phyloP scores from a whole-genome alignment of 1,140 invertebrate genomes.

The Thaumatotibia leucotreta region DNA sequence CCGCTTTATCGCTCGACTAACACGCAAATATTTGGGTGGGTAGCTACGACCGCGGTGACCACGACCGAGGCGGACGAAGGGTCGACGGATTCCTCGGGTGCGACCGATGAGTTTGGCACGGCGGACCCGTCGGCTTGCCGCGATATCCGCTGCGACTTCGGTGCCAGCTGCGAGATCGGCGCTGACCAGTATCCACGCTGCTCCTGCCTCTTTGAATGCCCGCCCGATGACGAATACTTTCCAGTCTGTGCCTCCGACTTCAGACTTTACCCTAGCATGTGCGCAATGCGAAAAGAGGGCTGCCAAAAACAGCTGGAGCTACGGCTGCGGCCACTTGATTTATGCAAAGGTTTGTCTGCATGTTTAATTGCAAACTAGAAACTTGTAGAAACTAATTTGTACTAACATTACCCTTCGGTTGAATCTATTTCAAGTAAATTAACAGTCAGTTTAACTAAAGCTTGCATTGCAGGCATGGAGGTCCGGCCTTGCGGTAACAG shows the following conservation, averaged over 20 bases:
- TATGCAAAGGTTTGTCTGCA: constrained; percentile 85
- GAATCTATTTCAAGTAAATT: constrained; percentile 13
- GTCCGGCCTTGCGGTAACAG: constrained; percentile 92
- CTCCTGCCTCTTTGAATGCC: constrained; percentile 86
- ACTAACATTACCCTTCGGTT: neutral
- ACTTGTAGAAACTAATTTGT: constrained; percentile 7
- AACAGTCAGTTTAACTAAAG: constrained; percentile 19
- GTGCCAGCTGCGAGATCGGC: constrained; percentile 88
- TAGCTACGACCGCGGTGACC: constrained; percentile 69
- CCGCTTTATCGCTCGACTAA: constrained; percentile 70
- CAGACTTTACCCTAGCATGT: constrained; percentile 87
- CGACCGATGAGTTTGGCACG: constrained; percentile 54
- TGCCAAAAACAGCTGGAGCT: constrained; percentile 91
- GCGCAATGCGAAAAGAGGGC: constrained; percentile 90
- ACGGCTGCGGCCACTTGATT: constrained; percentile 84
- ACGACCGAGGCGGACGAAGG: constrained; percentile 59
- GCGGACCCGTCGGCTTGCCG: constrained; percentile 82
- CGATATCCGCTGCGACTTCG: constrained; percentile 89
- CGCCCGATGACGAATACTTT: constrained; percentile 77
- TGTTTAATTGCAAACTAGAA: constrained; percentile 20
- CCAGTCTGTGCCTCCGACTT: constrained; percentile 91
- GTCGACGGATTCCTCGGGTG: constrained; percentile 52
- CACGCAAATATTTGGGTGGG: constrained; percentile 69
- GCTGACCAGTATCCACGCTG: constrained; percentile 86
- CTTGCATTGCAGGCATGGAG: constrained; percentile 82